Percentiles rank a stretch among this genome's conserved stretches.
Evolutionary conservation across 1,140 invertebrate species (phyloP).

Genomic region (Brachystomella parvula): DNA sequence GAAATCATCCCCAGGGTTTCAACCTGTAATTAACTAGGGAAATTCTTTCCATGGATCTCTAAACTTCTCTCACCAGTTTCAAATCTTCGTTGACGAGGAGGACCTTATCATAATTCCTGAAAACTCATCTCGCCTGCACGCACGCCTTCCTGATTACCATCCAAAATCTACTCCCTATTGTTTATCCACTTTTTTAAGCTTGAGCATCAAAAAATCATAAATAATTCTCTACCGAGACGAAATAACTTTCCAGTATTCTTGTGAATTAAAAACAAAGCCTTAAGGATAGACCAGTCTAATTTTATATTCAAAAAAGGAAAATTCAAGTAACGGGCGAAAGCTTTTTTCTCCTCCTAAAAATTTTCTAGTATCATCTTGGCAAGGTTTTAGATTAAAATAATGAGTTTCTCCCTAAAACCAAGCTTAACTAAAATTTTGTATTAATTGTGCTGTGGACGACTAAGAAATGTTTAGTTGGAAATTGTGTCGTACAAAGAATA

Average conservation of each 20-base stretch:
- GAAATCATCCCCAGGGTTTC: slow-evolving; percentile 15
- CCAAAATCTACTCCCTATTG: neutral
- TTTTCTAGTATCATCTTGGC: neutral
- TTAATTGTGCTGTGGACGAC: neutral
- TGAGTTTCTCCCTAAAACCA: neutral
- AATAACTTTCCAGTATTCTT: neutral
- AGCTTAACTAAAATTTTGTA: neutral
- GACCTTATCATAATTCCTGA: neutral
- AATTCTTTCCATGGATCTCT: neutral
- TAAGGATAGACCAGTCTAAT: neutral
- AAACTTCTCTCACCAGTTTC: neutral
- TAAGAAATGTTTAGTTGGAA: neutral
- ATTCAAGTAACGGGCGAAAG: too few species aligned
- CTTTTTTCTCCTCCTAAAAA: too few species aligned
- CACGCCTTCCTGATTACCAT: slow-evolving; percentile 8
- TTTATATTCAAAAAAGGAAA: too few species aligned
- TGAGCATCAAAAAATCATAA: neutral
- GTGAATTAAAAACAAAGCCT: neutral
- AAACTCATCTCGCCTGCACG: neutral
- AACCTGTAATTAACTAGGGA: neutral
- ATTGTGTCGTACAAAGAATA: too few species aligned
- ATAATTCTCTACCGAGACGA: neutral
- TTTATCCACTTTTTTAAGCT: neutral
- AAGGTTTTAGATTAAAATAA: neutral
- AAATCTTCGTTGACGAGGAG: neutral